phyloP scores from a whole-genome alignment of 1,140 invertebrate species.

The Zaprionus gabonicus region DNA sequence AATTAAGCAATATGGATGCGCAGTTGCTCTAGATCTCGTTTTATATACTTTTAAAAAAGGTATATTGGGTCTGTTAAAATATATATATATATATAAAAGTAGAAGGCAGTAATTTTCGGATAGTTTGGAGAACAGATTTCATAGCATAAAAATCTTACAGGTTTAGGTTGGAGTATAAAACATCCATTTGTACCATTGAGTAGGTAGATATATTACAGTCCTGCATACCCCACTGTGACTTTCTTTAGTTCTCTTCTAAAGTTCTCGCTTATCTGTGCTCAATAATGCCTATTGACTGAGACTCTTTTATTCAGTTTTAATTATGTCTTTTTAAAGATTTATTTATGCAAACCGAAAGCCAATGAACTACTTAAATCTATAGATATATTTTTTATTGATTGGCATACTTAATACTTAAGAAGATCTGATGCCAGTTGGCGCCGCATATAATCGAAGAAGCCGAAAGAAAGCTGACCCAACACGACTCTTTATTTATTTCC shows the following conservation, averaged over 20 bases:
- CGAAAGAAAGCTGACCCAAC: constrained; percentile 68
- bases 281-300: constrained; percentile 15
- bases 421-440: constrained; percentile 30
- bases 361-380: constrained; percentile 17
- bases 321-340: constrained; percentile 31
- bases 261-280: neutral
- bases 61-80: neutral
- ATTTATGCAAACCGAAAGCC: constrained; percentile 42
- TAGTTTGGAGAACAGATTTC: neutral
- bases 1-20: constrained; percentile 24
- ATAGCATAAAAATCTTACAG: neutral
- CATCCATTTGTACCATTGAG: neutral
- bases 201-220: neutral
- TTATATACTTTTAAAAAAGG: neutral
- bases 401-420: constrained; percentile 19
- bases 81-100: neutral
- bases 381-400: constrained; percentile 37
- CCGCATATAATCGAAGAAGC: constrained; percentile 32
- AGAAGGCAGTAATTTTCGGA: neutral
- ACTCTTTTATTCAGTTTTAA: constrained; percentile 17
- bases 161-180: neutral
- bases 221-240: constrained; percentile 11
- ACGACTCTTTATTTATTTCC: constrained; percentile 62
- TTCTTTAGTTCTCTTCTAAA: neutral
- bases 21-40: neutral